Percentiles rank a stretch among this genome's conserved stretches.
Conservation (phyloP, 2,113 vertebrate genomes). For the Empidonax traillii region DNA sequence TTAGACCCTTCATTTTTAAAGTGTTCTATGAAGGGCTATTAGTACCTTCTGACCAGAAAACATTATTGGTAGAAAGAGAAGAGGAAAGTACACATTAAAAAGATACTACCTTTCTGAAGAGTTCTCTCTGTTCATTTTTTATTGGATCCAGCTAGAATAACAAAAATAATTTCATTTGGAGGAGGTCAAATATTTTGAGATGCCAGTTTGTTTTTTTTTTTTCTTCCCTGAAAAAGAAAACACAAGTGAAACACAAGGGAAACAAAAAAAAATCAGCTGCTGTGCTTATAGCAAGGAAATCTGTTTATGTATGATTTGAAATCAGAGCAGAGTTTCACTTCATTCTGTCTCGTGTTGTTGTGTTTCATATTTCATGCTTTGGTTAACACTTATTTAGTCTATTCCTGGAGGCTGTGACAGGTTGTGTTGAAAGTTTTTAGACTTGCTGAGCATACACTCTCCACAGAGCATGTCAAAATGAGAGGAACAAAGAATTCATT, state of each 20-base stretch:
- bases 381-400: constrained; percentile 33
- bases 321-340: constrained; percentile 50
- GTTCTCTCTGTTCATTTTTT: neutral
- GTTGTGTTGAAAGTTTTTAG: constrained; percentile 33
- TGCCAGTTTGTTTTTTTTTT: neutral
- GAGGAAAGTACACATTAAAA: neutral
- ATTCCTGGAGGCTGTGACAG: constrained; percentile 33
- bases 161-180: neutral
- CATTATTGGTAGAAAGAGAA: neutral
- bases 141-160: neutral
- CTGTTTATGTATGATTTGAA: constrained; percentile 39
- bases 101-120: neutral
- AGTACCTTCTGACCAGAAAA: neutral
- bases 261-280: neutral
- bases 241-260: neutral
- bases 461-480: neutral
- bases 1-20: neutral
- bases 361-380: constrained; percentile 64
- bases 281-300: neutral
- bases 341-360: constrained; percentile 35
- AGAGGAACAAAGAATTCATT: constrained; percentile 5
- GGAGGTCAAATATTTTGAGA: neutral
- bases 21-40: neutral
- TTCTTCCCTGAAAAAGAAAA: neutral
- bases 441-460: constrained; percentile 12